These are phyloP conservation scores for Imbricaverruca yamaguchii DNA, from an alignment of 2,888 invertebrate genomes.

Conservation along the genomic window DNA sequence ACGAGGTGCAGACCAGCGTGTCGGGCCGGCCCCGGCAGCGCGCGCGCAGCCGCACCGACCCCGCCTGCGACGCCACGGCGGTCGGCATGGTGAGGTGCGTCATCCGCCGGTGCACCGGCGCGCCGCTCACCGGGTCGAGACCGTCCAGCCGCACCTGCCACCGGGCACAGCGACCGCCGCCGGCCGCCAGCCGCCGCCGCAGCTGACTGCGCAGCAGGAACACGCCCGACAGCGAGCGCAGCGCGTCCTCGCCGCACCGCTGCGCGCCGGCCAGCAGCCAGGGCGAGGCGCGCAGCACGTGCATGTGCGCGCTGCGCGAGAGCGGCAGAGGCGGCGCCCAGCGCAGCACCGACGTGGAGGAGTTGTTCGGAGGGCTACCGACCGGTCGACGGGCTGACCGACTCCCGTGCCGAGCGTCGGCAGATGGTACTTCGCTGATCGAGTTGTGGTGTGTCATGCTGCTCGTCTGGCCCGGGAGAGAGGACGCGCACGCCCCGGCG, in stretches of 20 bases:
- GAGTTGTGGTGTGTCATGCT: no score
- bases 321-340: neutral
- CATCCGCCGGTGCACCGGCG: neutral
- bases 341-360: neutral
- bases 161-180: neutral
- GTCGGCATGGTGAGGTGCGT: neutral
- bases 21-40: neutral
- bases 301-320: neutral
- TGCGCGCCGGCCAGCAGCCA: neutral
- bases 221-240: neutral
- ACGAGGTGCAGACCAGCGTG: neutral
- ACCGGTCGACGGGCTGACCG: neutral
- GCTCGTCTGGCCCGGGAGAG: no score
- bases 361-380: neutral
- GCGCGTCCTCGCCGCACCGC: neutral
- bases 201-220: neutral
- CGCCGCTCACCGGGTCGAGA: neutral
- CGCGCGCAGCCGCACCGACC: neutral
- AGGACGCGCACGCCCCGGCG: no score
- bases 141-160: neutral
- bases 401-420: no score
- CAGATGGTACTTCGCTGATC: no score
- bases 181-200: neutral
- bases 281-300: neutral
- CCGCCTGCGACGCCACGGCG: neutral